phyloP scores from a whole-genome alignment of 2,888 invertebrate species.

The Xiphydria camelus region DNA sequence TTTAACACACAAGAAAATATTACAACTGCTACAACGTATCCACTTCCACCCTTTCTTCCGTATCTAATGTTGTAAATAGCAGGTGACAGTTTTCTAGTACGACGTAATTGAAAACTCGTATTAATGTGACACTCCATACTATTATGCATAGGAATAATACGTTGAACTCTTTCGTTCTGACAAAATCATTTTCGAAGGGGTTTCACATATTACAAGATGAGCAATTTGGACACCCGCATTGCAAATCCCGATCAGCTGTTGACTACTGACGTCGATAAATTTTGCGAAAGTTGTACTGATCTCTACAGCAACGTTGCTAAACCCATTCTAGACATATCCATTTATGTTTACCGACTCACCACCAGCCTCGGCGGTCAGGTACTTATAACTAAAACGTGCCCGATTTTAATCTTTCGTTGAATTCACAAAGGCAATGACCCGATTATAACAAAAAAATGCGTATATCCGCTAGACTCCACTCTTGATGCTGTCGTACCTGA shows the following conservation, averaged over 20 bases:
- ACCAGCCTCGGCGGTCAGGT: constrained; percentile 82
- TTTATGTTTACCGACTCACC: constrained; percentile 90
- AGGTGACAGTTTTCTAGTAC: too few relatives aligned
- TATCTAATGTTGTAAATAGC: constrained; percentile 5
- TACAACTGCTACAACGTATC: too few relatives aligned
- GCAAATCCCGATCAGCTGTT: constrained; percentile 94
- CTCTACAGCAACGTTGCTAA: constrained; percentile 96
- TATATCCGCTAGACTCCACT: constrained; percentile 80
- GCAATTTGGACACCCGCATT: constrained; percentile 92
- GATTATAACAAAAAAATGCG: too few relatives aligned
- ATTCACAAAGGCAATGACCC: too few relatives aligned
- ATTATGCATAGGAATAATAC: not conserved
- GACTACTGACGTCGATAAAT: constrained; percentile 96
- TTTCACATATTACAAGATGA: constrained; percentile 96
- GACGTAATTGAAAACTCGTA: too few relatives aligned
- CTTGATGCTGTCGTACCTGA: constrained; percentile 83
- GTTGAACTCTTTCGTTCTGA: constrained; percentile 21
- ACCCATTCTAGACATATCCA: constrained; percentile 90
- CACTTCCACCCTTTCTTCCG: constrained; percentile 5
- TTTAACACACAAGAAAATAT: too few relatives aligned
- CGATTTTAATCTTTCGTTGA: not conserved
- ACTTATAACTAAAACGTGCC: constrained; percentile 16
- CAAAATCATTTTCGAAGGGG: constrained; percentile 63
- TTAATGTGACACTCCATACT: too few relatives aligned
- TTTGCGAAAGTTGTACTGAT: constrained; percentile 94